Base-by-base conservation (phyloP, 1,140 invertebrate species). In the Papilio machaon region DNA sequence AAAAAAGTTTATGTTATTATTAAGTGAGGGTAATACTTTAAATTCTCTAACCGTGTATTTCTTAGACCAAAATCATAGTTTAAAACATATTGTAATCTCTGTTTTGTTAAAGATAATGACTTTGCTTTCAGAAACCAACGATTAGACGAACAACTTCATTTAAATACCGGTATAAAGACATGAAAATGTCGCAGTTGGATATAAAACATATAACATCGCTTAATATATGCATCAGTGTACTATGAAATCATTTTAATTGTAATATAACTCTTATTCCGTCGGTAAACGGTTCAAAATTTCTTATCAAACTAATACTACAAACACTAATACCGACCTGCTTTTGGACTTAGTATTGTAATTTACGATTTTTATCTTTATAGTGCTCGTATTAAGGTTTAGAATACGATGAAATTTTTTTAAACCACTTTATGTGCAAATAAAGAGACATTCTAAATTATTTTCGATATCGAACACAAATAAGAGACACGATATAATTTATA, bases 141-240 rank as follows among this genome's bases (percentile, higher is more conserved):
- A 30, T 30, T 30, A 76, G n/a, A 76, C 74, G 9, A 9, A 76
- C 74, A 76, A 49, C 74, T 76, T 76, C 74, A 76, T 76, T 74
- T 76, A 54, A 49, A 76, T 76, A 23, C 74, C 43, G 19, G 82
- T 86, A 87, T 85, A 80, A 86, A 88, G 85, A 81, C 85, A 85
- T 88, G 84, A 88, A 86, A 85, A 82, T 79, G 85, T 86, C 83
- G 82, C 82, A 30, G 19, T 52, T 11, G 43, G 54, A 81, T 82
- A 85, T 86, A 87, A 87, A 86, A 87, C 75, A 64, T 83, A 82
- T 87, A 82, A 84, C 80, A 73, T 80, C 79, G 47, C 60, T 43
- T 85, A 85, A 86, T 79, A 82, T 87, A 86, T 85, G 79, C 76
- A 75, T 49, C 82, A 76, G 67, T 58, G 79, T 43, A 43, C 15